Percentiles rank a stretch among this genome's conserved stretches.
phyloP scores from a whole-genome alignment of 2,888 invertebrate genomes.

The Diaphora mendica region DNA sequence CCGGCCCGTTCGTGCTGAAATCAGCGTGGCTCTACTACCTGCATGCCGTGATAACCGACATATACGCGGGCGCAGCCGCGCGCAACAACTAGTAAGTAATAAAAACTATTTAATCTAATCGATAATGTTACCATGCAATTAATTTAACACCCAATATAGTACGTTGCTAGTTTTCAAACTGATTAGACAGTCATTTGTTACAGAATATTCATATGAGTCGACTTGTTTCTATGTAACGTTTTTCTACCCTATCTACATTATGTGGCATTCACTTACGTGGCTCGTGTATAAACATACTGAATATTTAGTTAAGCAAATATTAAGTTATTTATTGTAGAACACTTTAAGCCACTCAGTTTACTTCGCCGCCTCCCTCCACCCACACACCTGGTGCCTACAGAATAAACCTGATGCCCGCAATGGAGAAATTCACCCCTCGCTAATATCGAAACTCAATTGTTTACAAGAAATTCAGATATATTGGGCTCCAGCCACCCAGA shows the following conservation, averaged over 20 bases:
- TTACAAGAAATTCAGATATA: slow-evolving; percentile 20
- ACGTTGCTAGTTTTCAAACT: neutral
- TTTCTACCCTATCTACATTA: neutral
- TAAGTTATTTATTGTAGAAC: neutral
- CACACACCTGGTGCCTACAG: neutral
- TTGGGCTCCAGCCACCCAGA: slow-evolving; percentile 8
- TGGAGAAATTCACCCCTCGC: slow-evolving; percentile 1
- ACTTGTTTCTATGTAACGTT: neutral
- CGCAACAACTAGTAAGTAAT: too few relatives aligned
- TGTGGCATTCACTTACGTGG: neutral
- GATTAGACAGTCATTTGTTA: neutral
- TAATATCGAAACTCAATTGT: slow-evolving; percentile 17
- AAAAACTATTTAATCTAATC: neutral
- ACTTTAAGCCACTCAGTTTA: slow-evolving; percentile 1
- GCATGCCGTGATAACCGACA: too few relatives aligned
- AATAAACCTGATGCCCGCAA: slow-evolving; percentile 13
- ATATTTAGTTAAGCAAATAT: slow-evolving; percentile 5
- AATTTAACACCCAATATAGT: neutral
- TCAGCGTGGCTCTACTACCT: too few relatives aligned
- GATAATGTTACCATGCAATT: neutral
- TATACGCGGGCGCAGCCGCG: too few relatives aligned
- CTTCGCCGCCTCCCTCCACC: neutral
- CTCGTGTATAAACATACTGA: neutral
- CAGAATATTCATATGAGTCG: neutral
- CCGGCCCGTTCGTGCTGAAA: too few relatives aligned